These are phyloP conservation scores for Hirudinaria manillensis DNA, from an alignment of 2,888 invertebrate genomes.

Conservation along the genomic window DNA sequence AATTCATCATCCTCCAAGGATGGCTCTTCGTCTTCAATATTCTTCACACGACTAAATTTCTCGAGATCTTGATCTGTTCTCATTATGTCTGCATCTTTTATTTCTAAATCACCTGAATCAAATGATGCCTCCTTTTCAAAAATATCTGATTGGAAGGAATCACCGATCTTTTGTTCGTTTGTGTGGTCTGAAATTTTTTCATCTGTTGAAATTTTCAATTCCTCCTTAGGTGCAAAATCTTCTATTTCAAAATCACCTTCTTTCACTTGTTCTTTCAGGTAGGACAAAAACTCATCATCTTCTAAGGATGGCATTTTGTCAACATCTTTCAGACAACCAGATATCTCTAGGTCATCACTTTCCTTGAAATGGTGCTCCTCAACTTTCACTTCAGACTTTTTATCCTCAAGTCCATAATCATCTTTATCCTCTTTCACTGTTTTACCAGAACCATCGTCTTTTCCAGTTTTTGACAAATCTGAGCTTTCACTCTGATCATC, in stretches of 20 bases:
- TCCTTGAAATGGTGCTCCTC: background rate
- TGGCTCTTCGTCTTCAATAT: background rate
- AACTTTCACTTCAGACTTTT: background rate
- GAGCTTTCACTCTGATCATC: background rate
- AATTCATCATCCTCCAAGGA: conserved; percentile 4
- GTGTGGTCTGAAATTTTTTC: background rate
- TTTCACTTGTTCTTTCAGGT: background rate
- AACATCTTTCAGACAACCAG: conserved; percentile 3
- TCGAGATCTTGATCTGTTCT: background rate
- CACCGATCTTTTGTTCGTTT: too few species aligned
- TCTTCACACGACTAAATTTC: background rate
- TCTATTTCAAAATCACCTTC: background rate
- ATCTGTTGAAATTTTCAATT: background rate
- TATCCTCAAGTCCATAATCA: background rate
- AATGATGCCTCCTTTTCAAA: too few species aligned
- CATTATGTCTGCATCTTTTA: background rate
- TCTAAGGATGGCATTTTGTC: background rate
- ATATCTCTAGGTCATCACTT: background rate
- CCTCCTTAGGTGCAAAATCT: background rate
- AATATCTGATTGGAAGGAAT: too few species aligned
- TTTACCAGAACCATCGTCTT: background rate
- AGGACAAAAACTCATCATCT: background rate
- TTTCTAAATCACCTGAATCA: conserved; percentile 4
- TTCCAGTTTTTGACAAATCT: background rate
- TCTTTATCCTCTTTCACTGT: conserved; percentile 2